Evolutionary conservation across 2,888 invertebrate genomes (phyloP).

Genomic region (Microplitis deprimator): DNA sequence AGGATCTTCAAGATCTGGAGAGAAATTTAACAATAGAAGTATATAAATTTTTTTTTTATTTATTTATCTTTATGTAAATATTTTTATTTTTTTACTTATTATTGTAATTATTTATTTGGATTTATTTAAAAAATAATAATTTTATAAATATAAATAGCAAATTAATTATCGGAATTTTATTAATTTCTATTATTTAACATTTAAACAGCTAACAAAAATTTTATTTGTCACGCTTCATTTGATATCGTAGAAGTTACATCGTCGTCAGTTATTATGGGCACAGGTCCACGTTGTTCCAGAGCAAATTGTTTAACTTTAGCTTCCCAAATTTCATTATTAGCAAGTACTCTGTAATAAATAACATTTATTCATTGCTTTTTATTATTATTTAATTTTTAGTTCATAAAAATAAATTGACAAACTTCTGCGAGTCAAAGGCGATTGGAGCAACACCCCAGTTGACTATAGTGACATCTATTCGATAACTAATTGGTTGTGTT

Average conservation of each 20-base stretch:
- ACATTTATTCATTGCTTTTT: background rate
- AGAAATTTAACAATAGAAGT: background rate
- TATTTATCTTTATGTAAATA: no score
- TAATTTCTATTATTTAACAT: background rate
- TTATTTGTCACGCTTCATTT: conserved; percentile 32
- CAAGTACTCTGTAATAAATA: conserved; percentile 61
- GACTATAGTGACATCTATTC: no score
- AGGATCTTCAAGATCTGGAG: background rate
- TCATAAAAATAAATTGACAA: no score
- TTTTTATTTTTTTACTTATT: no score
- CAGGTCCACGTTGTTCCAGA: conserved; percentile 37
- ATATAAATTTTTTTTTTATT: no score
- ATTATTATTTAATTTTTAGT: no score
- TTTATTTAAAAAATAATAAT: background rate
- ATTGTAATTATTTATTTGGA: background rate
- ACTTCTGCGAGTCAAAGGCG: no score
- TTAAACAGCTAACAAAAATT: conserved; percentile 7
- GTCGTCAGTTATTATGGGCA: background rate
- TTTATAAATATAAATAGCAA: background rate
- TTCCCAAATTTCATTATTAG: conserved; percentile 65
- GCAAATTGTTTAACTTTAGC: conserved; percentile 64
- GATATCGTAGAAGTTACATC: conserved; percentile 10
- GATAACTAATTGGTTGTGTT: no score
- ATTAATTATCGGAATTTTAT: background rate
- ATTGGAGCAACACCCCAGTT: no score